These are phyloP conservation scores for Dimorphilus gyrociliatus DNA, from an alignment of 2,888 invertebrate species.

Conservation along the genomic window DNA sequence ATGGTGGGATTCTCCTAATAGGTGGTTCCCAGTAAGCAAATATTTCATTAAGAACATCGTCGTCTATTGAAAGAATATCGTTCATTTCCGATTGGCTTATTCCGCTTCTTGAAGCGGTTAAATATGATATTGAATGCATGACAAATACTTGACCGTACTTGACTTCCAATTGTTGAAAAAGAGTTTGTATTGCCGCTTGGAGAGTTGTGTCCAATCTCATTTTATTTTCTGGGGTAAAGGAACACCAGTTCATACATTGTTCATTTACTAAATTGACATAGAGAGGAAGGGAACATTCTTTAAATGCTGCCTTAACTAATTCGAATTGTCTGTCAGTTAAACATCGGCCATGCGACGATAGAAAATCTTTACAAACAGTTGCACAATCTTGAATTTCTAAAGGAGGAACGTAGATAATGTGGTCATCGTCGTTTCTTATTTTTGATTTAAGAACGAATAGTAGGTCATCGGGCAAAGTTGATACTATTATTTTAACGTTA, in stretches of 20 bases:
- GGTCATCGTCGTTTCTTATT: conserved; percentile 73
- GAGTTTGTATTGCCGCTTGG: conserved; percentile 5
- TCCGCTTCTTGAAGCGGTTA: conserved; percentile 8
- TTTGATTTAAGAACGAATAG: no score
- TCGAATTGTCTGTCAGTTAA: conserved; percentile 7
- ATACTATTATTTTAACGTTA: conserved; percentile 9
- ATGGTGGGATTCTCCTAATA: conserved; percentile 7
- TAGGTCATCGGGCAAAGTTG: conserved; percentile 6
- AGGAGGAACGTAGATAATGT: conserved; percentile 73
- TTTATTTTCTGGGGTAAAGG: conserved; percentile 5
- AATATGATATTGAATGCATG: conserved; percentile 6
- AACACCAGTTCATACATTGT: conserved; percentile 7
- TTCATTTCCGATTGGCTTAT: conserved; percentile 8
- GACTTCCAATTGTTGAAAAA: conserved; percentile 8
- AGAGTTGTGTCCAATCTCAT: conserved; percentile 5
- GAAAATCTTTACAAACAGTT: conserved; percentile 3
- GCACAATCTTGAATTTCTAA: conserved; percentile 34
- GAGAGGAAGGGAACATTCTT: conserved; percentile 6
- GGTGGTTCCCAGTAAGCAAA: conserved; percentile 8
- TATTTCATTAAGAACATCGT: conserved; percentile 6
- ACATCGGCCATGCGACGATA: conserved; percentile 1
- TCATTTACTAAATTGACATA: conserved; percentile 9
- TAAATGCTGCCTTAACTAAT: conserved; percentile 6
- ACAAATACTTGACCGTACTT: conserved; percentile 9
- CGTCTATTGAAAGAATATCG: conserved; percentile 9